Base-by-base conservation (phyloP, 2,888 invertebrate species). In the Epirrhoe alternata region DNA sequence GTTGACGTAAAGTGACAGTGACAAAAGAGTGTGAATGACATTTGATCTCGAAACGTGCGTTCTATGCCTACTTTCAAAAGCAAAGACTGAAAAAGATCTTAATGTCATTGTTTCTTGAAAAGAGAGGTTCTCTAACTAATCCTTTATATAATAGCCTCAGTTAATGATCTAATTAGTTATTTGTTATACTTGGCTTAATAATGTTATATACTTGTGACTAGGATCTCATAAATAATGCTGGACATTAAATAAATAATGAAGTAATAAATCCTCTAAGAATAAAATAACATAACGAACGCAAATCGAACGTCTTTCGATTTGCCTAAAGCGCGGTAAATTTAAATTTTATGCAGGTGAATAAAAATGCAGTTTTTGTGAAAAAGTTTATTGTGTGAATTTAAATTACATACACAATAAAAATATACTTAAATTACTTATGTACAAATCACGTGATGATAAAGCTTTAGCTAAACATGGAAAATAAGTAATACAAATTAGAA, bases 381-480 rank as follows among this genome's bases (percentile, higher is more conserved):
- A 83, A 80, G 72, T 87, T 86, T 86, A 86, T 82, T 86, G 78
- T 81, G 78, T 75, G 61, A 61, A 38, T 74, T 71, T 64, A 54
- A n/a, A 68, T 58, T 56, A 55, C 57, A 66, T 53, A 55, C 57
- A 66, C 47, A 56, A 68, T 42, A 38, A 47, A 47, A 68, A 47
- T 66, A 68, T 42, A 58, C 69, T 71, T 74, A 72, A 74, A 78
- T 77, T 79, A 70, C 69, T 67, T 74, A 64, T 35, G 72, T 82
- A 82, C 82, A 82, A 81, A 82, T 81, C 79, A 81, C 80, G 75
- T 81, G 74, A 68, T 65, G 49, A 56, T 56, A 30, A 56, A 54
- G 57, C 50, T 67, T 56, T 54, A 58, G 53, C 52, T 49, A 50
- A 42, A 12, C 24, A 42, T 30, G 6, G 45, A 10, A 45, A 14